A percentile compares a stretch with the other conserved stretches of the same genome.
These are phyloP conservation scores for Hafferia zeledoni DNA, from an alignment of 2,797 vertebrate genomes.

Conservation along the genomic window DNA sequence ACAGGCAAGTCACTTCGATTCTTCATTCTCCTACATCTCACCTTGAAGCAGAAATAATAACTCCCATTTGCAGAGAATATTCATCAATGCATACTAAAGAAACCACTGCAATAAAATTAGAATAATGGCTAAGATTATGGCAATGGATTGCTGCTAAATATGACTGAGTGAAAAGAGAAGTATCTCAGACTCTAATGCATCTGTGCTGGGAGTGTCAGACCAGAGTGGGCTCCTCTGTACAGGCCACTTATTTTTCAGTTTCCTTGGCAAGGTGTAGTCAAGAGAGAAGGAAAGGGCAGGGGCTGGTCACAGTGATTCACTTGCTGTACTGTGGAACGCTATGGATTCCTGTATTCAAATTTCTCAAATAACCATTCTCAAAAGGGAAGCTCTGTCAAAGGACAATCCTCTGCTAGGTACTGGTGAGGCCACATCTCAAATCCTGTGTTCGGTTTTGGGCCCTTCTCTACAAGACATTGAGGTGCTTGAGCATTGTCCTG, in stretches of 20 bases:
- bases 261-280: background rate
- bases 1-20: background rate
- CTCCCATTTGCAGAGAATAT: background rate
- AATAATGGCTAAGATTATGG: background rate
- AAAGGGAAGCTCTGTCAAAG: background rate
- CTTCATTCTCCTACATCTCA: background rate
- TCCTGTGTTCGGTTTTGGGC: fast-evolving
- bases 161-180: background rate
- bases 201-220: background rate
- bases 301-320: background rate
- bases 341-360: background rate
- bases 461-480: background rate
- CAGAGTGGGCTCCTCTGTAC: background rate
- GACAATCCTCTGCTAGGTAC: background rate
- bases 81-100: background rate
- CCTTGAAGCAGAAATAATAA: background rate
- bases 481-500: background rate
- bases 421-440: background rate
- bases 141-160: background rate
- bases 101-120: background rate
- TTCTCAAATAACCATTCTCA: background rate
- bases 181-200: background rate
- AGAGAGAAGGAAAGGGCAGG: background rate
- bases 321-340: background rate
- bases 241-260: background rate